Base-by-base conservation (phyloP, 2,113 vertebrate species). In the Urocynchramus pylzowi region DNA sequence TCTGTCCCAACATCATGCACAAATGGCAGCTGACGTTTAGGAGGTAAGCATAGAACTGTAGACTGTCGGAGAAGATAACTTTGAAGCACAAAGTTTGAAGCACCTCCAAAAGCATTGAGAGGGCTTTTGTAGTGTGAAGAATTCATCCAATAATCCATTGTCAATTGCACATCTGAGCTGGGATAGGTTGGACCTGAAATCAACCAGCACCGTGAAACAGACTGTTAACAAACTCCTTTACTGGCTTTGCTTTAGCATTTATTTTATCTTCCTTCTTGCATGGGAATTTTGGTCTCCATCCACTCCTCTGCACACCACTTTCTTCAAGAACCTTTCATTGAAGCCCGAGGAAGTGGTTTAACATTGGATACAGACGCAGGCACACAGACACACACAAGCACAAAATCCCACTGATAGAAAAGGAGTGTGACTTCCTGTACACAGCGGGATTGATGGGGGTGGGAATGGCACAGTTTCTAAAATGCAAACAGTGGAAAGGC, bases 281-380 rank as follows among this genome's bases (percentile, higher is more conserved):
- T 1, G 9, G 60, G 35, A 61, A 54, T 41, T 90, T 94, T 87
- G n/a, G 67, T 83, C 57, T 84, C 10, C 28, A 69, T 60, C 39
- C n/a, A 41, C 47, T 93, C 69, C 67, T 95, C 63, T 81, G 79
- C 64, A 52, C 28, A 45, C 41, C 60, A 50, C 67, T 65, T 83
- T 96, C 65, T 56, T 54, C n/a, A 41, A 67, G 49, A 87, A 60
- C 41, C 70, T 73, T 85, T 94, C 30, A 81, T 49, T 77, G 67
- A 82, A 88, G 74, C 57, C 52, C 33, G 81, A 93, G 91, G 89
- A 96, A 92, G 85, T 90, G 95, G 83, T 94, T 95, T 95, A 67
- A 35, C 49, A 57, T 61, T 84, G 76, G 37, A 42, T 86, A 21
- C 94, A 95, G 93, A 78, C 6, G 0, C 71, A 88, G 4, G 15